Base-by-base conservation (phyloP, 2,113 vertebrate species). In the Aepyceros melampus region DNA sequence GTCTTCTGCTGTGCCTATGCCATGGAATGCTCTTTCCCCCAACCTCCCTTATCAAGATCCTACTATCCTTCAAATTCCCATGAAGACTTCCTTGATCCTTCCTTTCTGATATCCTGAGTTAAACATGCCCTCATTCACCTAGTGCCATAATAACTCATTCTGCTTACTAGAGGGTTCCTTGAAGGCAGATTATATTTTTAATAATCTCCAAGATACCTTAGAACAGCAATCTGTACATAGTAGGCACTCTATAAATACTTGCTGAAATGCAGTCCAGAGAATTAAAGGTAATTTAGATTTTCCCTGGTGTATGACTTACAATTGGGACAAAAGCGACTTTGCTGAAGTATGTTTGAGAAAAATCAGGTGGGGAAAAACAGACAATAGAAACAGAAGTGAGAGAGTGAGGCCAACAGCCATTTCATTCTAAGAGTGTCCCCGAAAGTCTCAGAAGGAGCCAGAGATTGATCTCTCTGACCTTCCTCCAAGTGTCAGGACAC, bases 361-460 rank as follows among this genome's bases (percentile, higher is more conserved):
- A 93, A 91, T 92, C 78, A 55, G 71, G 87, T 81, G 27, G 36
- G 43, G 19, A 7, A 29, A 49, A 79, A 49, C 53, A 13, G 23
- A 29, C 49, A n/a, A n/a, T 16, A 47, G 56, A 81, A 43, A 43
- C 6, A 51, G 53, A 89, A 51, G 56, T 84, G 21, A 83, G 31
- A 47, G 29, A 51, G 71, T 21, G 33, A 47, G 86, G 45, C 79
- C 53, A 71, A 29, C 31, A 78, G 25, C 16, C 31, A 5, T 83
- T 97, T 71, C 56, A 43, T 87, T 89, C 60, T 79, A n/a, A 82
- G 40, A 86, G 40, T 58, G 43, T 89, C 71, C 60, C 94, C 25
- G 14, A 89, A 84, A 94, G 67, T 79, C 84, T 96, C 21, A 87
- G 87, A 45, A 82, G 53, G 36, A 96, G 78, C 15, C 94, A 92